Conservation (phyloP, 2,888 invertebrate species). For the Philereme vetulata region DNA sequence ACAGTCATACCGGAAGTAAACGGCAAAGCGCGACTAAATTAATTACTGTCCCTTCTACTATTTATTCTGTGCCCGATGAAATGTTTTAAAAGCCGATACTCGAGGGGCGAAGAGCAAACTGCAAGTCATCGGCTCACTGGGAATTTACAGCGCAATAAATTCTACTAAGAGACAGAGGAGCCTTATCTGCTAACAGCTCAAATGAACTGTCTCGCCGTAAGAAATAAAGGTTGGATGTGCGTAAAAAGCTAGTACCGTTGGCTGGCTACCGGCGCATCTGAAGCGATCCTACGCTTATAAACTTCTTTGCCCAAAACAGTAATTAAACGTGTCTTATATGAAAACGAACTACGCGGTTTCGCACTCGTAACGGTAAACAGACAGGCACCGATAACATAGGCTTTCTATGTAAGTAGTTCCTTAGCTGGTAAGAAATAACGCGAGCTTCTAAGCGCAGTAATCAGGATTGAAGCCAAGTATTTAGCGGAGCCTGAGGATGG, state of each 20-base stretch:
- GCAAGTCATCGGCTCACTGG: constrained; percentile 70
- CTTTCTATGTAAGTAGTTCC: constrained; percentile 3
- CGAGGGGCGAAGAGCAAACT: constrained; percentile 54
- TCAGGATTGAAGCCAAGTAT: constrained; percentile 33
- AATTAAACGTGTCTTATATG: no score
- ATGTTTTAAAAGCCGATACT: constrained; percentile 68
- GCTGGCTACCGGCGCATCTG: neutral
- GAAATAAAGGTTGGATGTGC: constrained; percentile 44
- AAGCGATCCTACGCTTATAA: no score
- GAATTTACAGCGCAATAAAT: constrained; percentile 78
- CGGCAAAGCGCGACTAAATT: constrained; percentile 66
- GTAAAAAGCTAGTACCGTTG: neutral
- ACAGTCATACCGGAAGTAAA: constrained; percentile 65
- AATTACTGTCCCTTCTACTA: constrained; percentile 68
- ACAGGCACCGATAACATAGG: neutral
- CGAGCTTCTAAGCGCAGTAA: constrained; percentile 30
- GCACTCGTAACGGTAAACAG: neutral
- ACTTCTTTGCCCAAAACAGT: no score
- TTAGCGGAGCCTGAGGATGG: constrained; percentile 28
- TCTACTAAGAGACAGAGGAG: constrained; percentile 63
- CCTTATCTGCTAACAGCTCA: constrained; percentile 74
- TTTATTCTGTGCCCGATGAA: constrained; percentile 44
- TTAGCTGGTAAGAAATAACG: constrained; percentile 25
- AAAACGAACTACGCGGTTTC: neutral
- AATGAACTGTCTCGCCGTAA: constrained; percentile 69